These are phyloP conservation scores for Phyllopteryx taeniolatus DNA, from an alignment of 2,113 vertebrate genomes.

Conservation along the genomic window DNA sequence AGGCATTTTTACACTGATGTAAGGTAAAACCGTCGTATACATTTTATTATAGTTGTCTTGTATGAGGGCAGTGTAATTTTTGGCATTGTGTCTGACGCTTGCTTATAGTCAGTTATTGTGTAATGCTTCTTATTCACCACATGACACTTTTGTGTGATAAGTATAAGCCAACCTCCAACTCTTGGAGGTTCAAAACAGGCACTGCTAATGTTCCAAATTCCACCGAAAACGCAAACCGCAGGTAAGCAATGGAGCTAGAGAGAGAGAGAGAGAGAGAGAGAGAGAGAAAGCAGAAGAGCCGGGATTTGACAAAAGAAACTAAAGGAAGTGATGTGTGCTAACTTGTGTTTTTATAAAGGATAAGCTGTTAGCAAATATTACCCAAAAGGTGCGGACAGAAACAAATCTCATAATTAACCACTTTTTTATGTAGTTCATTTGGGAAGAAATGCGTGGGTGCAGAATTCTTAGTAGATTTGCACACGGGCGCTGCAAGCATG, in stretches of 20 bases:
- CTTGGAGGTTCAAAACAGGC: neutral
- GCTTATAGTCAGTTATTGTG: no score
- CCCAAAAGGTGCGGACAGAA: slow-evolving; percentile 66
- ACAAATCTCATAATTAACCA: slow-evolving; percentile 65
- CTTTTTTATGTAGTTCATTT: slow-evolving; percentile 55
- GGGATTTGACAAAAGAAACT: slow-evolving; percentile 11
- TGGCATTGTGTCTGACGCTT: no score
- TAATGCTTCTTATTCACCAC: no score
- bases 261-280: slow-evolving; percentile 30
- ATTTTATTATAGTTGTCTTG: no score
- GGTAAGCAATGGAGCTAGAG: slow-evolving; percentile 31
- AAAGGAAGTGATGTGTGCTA: slow-evolving; percentile 29
- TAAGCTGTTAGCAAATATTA: slow-evolving; percentile 72
- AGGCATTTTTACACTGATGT: no score
- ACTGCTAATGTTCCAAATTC: neutral
- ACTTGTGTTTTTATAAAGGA: slow-evolving; percentile 54
- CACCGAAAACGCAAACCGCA: neutral
- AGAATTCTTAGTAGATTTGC: slow-evolving; percentile 1
- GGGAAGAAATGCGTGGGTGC: slow-evolving; percentile 37
- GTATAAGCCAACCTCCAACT: neutral
- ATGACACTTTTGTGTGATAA: neutral
- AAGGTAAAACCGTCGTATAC: no score
- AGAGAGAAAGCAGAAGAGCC: slow-evolving; percentile 14
- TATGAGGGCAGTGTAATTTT: no score
- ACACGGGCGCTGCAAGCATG: neutral